Evolutionary conservation across 2,888 invertebrate genomes (phyloP).

Genomic region (Scrobipalpa costella): DNA sequence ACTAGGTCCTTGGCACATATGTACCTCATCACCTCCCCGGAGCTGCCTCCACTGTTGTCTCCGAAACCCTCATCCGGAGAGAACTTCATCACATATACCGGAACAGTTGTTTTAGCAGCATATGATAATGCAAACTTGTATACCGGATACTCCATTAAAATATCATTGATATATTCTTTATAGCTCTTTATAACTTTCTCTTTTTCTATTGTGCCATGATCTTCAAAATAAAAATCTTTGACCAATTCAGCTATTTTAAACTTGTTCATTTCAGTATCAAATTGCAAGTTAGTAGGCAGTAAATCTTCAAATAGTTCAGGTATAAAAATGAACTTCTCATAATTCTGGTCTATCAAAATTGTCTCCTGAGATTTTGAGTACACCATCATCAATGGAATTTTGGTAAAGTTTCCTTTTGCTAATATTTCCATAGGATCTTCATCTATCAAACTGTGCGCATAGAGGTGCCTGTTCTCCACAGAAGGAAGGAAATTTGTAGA

Average conservation of each 20-base stretch:
- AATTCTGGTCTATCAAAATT: conserved; percentile 41
- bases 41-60: background rate
- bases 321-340: conserved; percentile 41
- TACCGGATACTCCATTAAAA: conserved; percentile 59
- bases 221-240: conserved; percentile 61
- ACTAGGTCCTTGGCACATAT: conserved; percentile 43
- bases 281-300: conserved; percentile 62
- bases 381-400: conserved; percentile 58
- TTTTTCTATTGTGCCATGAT: conserved; percentile 37
- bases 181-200: conserved; percentile 45
- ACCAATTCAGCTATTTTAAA: conserved; percentile 53
- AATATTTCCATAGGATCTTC: conserved; percentile 56
- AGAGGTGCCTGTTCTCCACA: conserved; percentile 49
- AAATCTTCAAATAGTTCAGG: conserved; percentile 53
- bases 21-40: conserved; percentile 35
- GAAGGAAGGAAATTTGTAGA: conserved; percentile 56
- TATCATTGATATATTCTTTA: conserved; percentile 59
- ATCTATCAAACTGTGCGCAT: conserved; percentile 47
- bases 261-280: conserved; percentile 45
- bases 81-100: conserved; percentile 63
- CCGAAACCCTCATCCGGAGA: background rate
- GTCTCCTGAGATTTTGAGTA: conserved; percentile 50
- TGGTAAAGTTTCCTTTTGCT: conserved; percentile 46
- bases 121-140: conserved; percentile 57
- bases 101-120: conserved; percentile 46